Conservation (phyloP, 2,113 vertebrate genomes). For the Procavia capensis region DNA sequence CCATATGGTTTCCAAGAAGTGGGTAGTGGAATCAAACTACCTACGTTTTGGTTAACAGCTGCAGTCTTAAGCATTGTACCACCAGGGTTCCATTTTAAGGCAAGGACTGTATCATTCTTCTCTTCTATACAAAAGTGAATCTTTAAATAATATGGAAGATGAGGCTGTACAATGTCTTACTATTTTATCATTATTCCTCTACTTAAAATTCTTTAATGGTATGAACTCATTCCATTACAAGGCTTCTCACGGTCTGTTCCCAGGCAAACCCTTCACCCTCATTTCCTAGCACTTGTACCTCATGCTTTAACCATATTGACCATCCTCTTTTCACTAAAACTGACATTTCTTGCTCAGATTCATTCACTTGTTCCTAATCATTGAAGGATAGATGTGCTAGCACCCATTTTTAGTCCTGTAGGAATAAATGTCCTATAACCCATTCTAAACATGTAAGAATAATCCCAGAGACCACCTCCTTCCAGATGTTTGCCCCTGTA, state of each 20-base stretch:
- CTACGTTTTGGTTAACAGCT: no score
- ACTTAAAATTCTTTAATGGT: slow-evolving; percentile 11
- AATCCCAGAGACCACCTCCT: background rate
- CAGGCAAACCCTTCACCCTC: background rate
- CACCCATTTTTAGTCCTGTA: background rate
- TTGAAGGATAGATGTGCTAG: background rate
- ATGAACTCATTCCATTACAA: background rate
- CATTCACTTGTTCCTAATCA: background rate
- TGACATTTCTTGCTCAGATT: background rate
- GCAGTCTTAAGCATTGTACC: no score
- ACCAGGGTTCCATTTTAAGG: background rate
- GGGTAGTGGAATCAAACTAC: no score
- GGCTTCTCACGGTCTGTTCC: background rate
- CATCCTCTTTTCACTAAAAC: background rate
- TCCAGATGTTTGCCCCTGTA: background rate
- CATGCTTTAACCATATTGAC: background rate
- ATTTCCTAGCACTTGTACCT: background rate
- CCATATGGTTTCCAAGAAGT: no score
- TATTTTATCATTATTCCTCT: background rate
- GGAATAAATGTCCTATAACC: background rate
- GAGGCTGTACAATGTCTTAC: background rate
- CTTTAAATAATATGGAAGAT: background rate
- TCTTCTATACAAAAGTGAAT: background rate
- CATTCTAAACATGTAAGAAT: background rate
- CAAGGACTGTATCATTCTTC: background rate